Conservation (phyloP, 2,888 invertebrate species). For the Tetanocera ferruginea region DNA sequence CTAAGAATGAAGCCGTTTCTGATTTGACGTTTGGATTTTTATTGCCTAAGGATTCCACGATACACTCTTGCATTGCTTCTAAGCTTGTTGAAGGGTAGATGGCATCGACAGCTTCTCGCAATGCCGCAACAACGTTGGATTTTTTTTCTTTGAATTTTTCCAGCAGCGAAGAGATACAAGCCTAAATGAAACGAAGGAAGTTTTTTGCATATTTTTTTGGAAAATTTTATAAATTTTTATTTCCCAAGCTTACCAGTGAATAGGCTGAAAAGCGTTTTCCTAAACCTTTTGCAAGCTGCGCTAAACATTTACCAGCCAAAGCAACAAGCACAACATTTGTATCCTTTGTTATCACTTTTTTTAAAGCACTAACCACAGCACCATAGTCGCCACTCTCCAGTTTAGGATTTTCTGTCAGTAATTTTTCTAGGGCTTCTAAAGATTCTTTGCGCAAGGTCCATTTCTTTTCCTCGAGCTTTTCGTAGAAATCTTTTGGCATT, state of each 20-base stretch:
- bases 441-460: slow-evolving; percentile 98
- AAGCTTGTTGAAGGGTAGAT: slow-evolving; percentile 85
- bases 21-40: slow-evolving; percentile 93
- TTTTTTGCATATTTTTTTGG: neutral
- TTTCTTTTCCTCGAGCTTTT: slow-evolving; percentile 93
- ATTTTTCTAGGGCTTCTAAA: slow-evolving; percentile 83
- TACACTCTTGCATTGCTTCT: slow-evolving; percentile 88
- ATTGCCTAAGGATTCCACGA: slow-evolving; percentile 86
- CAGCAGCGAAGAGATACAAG: slow-evolving; percentile 82
- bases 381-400: slow-evolving; percentile 94
- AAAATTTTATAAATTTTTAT: neutral
- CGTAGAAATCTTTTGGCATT: slow-evolving; percentile 95
- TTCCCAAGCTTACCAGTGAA: slow-evolving; percentile 71
- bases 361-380: slow-evolving; percentile 86
- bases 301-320: slow-evolving; percentile 85
- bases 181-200: slow-evolving; percentile 57
- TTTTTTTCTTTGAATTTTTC: slow-evolving; percentile 99
- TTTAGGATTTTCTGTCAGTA: slow-evolving; percentile 83
- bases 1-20: slow-evolving; percentile 87
- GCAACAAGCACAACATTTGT: slow-evolving; percentile 94
- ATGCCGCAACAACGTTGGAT: slow-evolving; percentile 84
- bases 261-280: slow-evolving; percentile 90
- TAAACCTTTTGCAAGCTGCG: slow-evolving; percentile 86
- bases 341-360: slow-evolving; percentile 94
- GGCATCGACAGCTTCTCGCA: slow-evolving; percentile 92